Evolutionary conservation across 2,113 vertebrate species (phyloP).

Genomic region (Cavia porcellus): DNA sequence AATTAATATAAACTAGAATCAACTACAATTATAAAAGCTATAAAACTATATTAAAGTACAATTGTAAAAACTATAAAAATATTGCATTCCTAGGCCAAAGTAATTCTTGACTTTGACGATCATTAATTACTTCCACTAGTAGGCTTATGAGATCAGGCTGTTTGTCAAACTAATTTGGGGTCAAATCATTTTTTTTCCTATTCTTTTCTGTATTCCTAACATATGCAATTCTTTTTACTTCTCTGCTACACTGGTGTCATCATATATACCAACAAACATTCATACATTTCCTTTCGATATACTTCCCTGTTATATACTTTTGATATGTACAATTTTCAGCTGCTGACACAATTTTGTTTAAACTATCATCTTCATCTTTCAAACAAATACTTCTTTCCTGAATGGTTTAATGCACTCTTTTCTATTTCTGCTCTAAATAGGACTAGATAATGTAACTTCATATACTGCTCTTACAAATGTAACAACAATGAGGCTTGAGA

Average conservation of each 20-base stretch:
- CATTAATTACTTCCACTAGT: conserved; percentile 5
- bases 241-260: background rate
- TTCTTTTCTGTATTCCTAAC: background rate
- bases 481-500: background rate
- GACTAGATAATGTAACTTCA: background rate
- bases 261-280: background rate
- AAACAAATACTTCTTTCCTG: conserved; percentile 31
- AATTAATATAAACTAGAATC: background rate
- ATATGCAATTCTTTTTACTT: background rate
- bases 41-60: too few species aligned
- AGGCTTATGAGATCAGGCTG: background rate
- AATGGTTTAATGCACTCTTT: background rate
- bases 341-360: conserved; percentile 7
- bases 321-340: background rate
- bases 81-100: conserved; percentile 13
- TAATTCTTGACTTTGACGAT: conserved; percentile 4
- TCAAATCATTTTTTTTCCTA: conserved; percentile 14
- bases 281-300: conserved; percentile 4
- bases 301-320: background rate
- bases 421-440: background rate
- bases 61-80: conserved; percentile 27
- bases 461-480: background rate
- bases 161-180: conserved; percentile 9
- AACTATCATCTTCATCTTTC: background rate
- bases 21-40: conserved; percentile 24